Conservation (phyloP, 2,888 invertebrate genomes). For the Parnassius apollo region DNA sequence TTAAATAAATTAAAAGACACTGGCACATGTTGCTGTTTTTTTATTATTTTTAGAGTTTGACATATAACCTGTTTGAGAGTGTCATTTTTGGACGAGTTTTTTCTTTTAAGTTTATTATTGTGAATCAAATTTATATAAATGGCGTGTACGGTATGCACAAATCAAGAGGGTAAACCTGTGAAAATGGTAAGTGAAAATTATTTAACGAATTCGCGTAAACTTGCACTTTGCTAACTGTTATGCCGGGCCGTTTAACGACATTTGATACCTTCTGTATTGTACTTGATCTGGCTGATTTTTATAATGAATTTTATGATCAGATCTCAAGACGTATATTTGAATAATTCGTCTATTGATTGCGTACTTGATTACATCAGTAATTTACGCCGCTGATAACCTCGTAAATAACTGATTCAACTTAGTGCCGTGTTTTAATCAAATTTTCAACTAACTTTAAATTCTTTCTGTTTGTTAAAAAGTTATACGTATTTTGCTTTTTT, state of each 20-base stretch:
- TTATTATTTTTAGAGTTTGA: conserved; percentile 23
- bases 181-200: conserved; percentile 53
- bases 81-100: conserved; percentile 22
- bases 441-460: too few species aligned
- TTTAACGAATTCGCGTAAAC: not conserved
- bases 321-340: not conserved
- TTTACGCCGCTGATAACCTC: too few species aligned
- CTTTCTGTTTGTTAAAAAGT: too few species aligned
- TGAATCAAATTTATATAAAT: conserved; percentile 38
- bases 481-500: too few species aligned
- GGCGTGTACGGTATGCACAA: conserved; percentile 59
- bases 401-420: too few species aligned
- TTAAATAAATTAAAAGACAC: conserved; percentile 18
- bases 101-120: conserved; percentile 24
- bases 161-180: conserved; percentile 47
- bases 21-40: conserved; percentile 6
- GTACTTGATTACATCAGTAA: too few species aligned
- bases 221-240: too few species aligned
- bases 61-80: conserved; percentile 17
- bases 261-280: not conserved
- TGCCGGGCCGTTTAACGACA: not conserved
- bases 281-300: not conserved
- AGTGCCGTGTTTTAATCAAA: too few species aligned
- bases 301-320: not conserved
- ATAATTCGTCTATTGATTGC: not conserved